A percentile compares a stretch with the other conserved stretches of the same genome.
Conservation (phyloP, 2,797 vertebrate species). For the Morus bassanus region DNA sequence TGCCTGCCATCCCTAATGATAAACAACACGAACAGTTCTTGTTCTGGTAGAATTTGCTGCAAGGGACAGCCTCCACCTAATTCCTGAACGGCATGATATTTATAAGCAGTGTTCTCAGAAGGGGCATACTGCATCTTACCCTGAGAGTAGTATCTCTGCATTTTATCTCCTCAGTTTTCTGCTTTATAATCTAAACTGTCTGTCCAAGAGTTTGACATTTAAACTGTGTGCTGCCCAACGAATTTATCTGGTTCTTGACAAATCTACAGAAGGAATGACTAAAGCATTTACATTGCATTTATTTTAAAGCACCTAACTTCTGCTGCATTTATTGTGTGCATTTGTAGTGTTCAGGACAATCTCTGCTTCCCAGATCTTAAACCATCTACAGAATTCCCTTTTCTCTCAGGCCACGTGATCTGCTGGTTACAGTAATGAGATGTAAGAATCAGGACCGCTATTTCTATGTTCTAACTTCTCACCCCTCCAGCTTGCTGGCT, state of each 20-base stretch:
- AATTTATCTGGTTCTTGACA: neutral
- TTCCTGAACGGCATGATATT: neutral
- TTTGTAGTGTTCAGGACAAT: neutral
- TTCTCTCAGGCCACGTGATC: rapidly evolving
- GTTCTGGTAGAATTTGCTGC: neutral
- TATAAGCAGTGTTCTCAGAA: neutral
- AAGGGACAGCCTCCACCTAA: neutral
- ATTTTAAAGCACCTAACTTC: neutral
- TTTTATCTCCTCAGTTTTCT: neutral
- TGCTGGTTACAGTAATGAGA: neutral
- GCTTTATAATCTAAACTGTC: neutral
- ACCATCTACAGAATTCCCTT: neutral
- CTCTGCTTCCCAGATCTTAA: neutral
- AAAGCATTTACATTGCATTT: neutral
- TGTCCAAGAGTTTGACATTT: neutral
- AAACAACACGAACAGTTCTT: neutral
- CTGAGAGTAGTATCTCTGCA: neutral
- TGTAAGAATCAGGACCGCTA: neutral
- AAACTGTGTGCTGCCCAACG: neutral
- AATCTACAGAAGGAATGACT: neutral
- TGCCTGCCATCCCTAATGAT: neutral
- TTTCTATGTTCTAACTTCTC: neutral
- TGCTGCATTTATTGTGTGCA: neutral
- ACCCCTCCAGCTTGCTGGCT: neutral
- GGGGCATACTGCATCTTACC: neutral